Base-by-base conservation (phyloP, 2,888 invertebrate species). In the Synanthedon tipuliformis region DNA sequence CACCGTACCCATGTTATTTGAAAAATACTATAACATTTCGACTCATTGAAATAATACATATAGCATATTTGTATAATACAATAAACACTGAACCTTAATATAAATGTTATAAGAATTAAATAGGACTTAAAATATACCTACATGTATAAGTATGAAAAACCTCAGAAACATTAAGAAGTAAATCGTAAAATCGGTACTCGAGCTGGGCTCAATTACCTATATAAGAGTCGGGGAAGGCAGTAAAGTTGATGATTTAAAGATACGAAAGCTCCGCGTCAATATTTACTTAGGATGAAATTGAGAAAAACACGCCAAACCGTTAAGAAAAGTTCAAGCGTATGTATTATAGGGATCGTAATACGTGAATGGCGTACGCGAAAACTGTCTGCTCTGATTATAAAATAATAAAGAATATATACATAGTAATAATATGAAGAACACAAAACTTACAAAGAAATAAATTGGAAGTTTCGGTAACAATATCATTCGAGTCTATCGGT, bases 201-300 rank as follows among this genome's bases (percentile, higher is more conserved):
- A 34, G 34, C 34, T 34, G 34, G 34, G 34, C 34, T 34, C 34
- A 10, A 34, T 34, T 34, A 34, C 34, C 34, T 34, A 34, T 34
- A 34, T 34, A 10, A 34, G 10, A 34, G 34, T 34, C 23, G 5
- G 23, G 5, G 23, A 16, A 4, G 48, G 15, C 10, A 16, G 58
- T 59, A 63, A 59, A 62, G 62, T 69, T 66, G 66, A 71, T 68
- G 68, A 69, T 71, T 64, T 63, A 64, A 16, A 16, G 49, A 61
- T 23, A 23, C 23, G 23, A 23, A 23, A 23, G 61, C 61, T 58
- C 54, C 56, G 60, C 57, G 58, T 56, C 63, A 62, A 65, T 65
- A 68, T 68, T 67, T 66, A 65, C 63, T 73, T 68, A 71, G 65
- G 68, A 67, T 64, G 59, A 55, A 60, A 59, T 48, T 52, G 50